These are phyloP conservation scores for Cercopithecus mona DNA, from an alignment of 2,113 vertebrate species.

Conservation along the genomic window DNA sequence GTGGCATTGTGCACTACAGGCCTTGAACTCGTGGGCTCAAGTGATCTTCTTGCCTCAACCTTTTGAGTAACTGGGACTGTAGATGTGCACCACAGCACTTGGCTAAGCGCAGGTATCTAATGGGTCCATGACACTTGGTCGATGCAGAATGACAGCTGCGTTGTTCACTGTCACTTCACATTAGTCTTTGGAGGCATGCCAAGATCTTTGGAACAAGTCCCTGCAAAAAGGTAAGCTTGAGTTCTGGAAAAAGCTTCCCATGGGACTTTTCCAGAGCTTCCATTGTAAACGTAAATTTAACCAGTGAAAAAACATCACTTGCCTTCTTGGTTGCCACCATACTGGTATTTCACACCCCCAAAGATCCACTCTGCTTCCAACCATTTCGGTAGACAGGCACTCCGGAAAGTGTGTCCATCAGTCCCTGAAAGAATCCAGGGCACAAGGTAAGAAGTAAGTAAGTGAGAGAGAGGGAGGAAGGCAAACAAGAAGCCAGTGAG, in stretches of 20 bases:
- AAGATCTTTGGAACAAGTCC: neutral
- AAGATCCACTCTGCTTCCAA: slow-evolving; percentile 94
- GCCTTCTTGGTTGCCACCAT: slow-evolving; percentile 96
- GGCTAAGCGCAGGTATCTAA: neutral
- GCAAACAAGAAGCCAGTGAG: neutral
- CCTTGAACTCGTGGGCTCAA: neutral
- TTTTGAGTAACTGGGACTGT: neutral
- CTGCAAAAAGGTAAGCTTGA: neutral
- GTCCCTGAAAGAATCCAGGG: slow-evolving; percentile 76
- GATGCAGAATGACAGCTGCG: neutral
- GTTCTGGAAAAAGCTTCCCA: neutral
- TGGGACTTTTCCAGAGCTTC: slow-evolving; percentile 2
- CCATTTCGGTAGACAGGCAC: slow-evolving; percentile 95
- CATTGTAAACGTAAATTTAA: slow-evolving; percentile 12
- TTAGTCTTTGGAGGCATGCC: neutral
- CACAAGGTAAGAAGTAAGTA: neutral
- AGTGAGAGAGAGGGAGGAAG: neutral
- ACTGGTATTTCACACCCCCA: slow-evolving; percentile 92
- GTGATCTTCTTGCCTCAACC: neutral
- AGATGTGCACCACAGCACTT: neutral
- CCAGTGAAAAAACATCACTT: slow-evolving; percentile 66
- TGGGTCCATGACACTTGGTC: neutral
- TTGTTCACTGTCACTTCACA: neutral
- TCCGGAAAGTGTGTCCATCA: slow-evolving; percentile 86
- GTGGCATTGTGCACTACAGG: neutral